Base-by-base conservation (phyloP, 2,113 vertebrate genomes). In the Otolemur garnettii region DNA sequence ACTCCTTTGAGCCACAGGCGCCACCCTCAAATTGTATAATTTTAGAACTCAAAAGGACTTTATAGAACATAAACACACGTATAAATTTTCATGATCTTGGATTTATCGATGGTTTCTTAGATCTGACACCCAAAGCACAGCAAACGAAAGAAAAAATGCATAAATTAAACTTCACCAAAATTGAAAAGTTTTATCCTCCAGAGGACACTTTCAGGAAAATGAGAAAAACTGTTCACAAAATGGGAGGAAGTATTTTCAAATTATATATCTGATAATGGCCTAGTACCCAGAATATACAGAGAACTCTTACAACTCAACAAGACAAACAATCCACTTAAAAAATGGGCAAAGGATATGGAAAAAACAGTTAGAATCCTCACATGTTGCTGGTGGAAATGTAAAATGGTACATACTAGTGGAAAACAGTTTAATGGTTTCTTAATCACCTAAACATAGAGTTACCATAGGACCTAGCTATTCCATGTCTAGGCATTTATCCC, bases 111-210 rank as follows among this genome's bases (percentile, higher is more conserved):
- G 74, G 24, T 77, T 30, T 77, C 42, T 77, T 50, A 77, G 7
- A 30, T 30, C 50, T 17, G 74, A 77, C 42, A 50, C 42, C 45
- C 50, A 77, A 77, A 77, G 15, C 26, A 77, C 15, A 77, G 15
- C 74, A 50, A 50, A 50, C 14, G 30, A 50, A 72, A 75, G 42
- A 45, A 75, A 28, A 50, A 75, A 75, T 14, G 14, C 14, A 45
- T 75, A 75, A 55, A 50, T 5, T 50, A 15, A 79, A 87, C 26
- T 38, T 80, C 14, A 87, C 80, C 38, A 95, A 80, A 84, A 15
- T 74, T 55, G 55, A 72, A 93, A 91, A 45, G 9, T 83, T 80
- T 30, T 78, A 75, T 93, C 38, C n/a, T 86, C 57, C 85, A 95
- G 89, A 82, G 42, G 5, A 69, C 55, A 81, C 28, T 62, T 38